Evolutionary conservation across 2,888 invertebrate genomes (phyloP).

Genomic region (Tetanocera ferruginea): DNA sequence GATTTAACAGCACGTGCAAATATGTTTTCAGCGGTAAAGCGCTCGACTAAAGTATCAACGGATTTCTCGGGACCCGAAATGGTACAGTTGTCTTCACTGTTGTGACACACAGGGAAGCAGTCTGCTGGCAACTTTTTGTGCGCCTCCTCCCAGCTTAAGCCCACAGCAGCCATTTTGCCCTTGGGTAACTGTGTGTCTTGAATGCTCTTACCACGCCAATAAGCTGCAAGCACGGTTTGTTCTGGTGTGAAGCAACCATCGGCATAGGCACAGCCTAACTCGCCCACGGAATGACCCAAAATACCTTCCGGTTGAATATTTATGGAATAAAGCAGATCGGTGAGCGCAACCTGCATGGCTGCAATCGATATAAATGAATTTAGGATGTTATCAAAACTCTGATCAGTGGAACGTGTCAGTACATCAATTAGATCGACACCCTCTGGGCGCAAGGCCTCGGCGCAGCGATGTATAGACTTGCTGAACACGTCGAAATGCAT

Average conservation of each 20-base stretch:
- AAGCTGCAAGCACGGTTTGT: conserved; percentile 94
- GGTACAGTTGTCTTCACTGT: conserved; percentile 93
- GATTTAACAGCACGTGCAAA: conserved; percentile 90
- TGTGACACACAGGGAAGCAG: conserved; percentile 93
- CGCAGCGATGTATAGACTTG: conserved; percentile 81
- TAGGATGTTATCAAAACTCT: conserved; percentile 86
- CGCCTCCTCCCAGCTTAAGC: conserved; percentile 88
- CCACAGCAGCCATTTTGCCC: conserved; percentile 94
- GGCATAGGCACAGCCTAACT: conserved; percentile 92
- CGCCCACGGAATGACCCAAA: conserved; percentile 86
- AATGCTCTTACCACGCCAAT: conserved; percentile 91
- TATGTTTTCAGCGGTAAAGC: conserved; percentile 80
- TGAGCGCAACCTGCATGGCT: conserved; percentile 95
- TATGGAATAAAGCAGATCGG: conserved; percentile 83
- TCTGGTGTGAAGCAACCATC: conserved; percentile 95
- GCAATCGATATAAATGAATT: conserved; percentile 95
- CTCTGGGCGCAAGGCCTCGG: conserved; percentile 82
- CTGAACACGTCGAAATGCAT: conserved; percentile 87
- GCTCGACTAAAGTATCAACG: conserved; percentile 78
- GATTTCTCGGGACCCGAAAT: conserved; percentile 87
- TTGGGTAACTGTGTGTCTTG: conserved; percentile 79
- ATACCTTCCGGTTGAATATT: conserved; percentile 93
- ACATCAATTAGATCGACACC: conserved; percentile 87
- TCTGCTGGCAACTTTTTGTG: conserved; percentile 81
- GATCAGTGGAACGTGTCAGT: conserved; percentile 81